These are phyloP conservation scores for Phragmatobia fuliginosa DNA, from an alignment of 2,888 invertebrate genomes.

Conservation along the genomic window DNA sequence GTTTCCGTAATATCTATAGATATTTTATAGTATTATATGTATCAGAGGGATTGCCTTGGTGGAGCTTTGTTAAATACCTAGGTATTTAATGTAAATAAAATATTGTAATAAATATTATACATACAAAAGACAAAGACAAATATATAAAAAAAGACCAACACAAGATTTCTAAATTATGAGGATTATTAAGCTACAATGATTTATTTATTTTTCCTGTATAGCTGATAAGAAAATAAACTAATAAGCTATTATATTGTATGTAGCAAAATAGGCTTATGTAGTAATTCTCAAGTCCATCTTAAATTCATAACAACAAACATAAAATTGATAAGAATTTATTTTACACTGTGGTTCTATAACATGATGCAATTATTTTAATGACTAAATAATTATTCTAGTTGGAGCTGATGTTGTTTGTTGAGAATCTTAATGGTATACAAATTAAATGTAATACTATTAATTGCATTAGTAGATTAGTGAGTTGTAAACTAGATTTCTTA, in stretches of 20 bases:
- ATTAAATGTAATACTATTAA: background rate
- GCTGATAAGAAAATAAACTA: slow-evolving; percentile 7
- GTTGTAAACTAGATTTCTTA: no score
- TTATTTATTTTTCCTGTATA: slow-evolving; percentile 15
- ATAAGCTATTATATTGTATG: background rate
- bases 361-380: slow-evolving; percentile 1
- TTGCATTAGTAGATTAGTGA: no score
- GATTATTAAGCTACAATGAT: slow-evolving; percentile 7
- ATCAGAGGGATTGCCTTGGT: background rate
- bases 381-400: background rate
- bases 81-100: background rate
- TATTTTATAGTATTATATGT: background rate
- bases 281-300: background rate
- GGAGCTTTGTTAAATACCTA: background rate
- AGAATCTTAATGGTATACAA: background rate
- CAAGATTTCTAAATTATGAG: slow-evolving; percentile 11
- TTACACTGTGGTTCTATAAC: background rate
- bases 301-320: background rate
- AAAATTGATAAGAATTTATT: background rate
- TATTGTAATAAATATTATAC: background rate
- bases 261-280: background rate
- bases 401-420: background rate
- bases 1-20: background rate
- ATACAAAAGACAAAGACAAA: background rate
- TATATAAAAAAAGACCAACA: background rate